Conservation (phyloP, 2,113 vertebrate species). For the Danionella cerebrum region DNA sequence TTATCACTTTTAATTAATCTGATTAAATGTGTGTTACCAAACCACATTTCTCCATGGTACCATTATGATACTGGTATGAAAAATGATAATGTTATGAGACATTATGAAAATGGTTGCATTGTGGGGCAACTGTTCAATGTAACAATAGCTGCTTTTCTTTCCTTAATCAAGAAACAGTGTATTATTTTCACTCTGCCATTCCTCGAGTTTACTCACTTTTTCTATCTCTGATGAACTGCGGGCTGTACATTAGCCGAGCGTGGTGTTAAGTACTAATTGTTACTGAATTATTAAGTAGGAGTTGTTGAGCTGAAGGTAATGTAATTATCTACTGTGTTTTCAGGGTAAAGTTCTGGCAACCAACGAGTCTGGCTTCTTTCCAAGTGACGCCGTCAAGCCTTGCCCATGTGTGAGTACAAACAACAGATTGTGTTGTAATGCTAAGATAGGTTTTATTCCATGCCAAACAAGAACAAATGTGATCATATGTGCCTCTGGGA, state of each 20-base stretch:
- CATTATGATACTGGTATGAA: too few species aligned
- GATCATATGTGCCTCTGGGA: too few species aligned
- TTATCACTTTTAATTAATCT: too few species aligned
- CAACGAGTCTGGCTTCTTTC: conserved; percentile 91
- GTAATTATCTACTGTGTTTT: conserved; percentile 53
- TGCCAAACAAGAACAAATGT: not conserved
- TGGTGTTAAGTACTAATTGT: conserved; percentile 52
- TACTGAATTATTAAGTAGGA: conserved; percentile 52
- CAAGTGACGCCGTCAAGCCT: conserved; percentile 89
- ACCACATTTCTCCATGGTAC: too few species aligned
- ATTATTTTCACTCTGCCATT: not conserved
- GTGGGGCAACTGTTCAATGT: too few species aligned
- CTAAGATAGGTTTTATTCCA: not conserved
- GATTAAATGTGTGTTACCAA: too few species aligned
- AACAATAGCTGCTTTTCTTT: too few species aligned
- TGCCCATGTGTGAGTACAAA: conserved; percentile 84
- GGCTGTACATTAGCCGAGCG: conserved; percentile 44
- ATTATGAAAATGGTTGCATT: too few species aligned
- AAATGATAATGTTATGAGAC: too few species aligned
- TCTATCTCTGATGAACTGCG: conserved; percentile 45
- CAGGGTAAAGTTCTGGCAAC: conserved; percentile 87
- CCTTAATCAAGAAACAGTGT: not conserved
- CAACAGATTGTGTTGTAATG: conserved; percentile 26
- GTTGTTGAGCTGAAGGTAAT: conserved; percentile 42
- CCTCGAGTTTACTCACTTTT: conserved; percentile 30